Base-by-base conservation (phyloP, 2,888 invertebrate genomes). In the Drosophila anomelani region DNA sequence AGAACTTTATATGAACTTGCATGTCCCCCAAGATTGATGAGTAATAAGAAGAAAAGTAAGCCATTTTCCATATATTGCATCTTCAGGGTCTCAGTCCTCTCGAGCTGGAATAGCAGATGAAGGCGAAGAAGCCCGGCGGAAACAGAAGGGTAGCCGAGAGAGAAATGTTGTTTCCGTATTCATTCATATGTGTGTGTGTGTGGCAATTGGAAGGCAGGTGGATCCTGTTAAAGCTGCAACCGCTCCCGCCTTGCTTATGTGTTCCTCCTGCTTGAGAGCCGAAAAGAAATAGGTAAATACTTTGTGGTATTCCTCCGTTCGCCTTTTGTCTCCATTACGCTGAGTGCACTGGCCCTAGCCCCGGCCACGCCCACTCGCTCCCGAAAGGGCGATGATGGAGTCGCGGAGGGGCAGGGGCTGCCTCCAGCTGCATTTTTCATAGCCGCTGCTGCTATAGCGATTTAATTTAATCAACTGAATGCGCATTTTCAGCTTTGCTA, bases 381-480 rank as follows among this genome's bases (percentile, higher is more conserved):
- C 66, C 47, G 47, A 66, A 67, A 49, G 55, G 67, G 41, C n/a
- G 55, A 23, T 47, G 47, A 34, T 34, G 72, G 44, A 69, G 47
- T n/a, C 20, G 38, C 39, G 46, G 54, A 4, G 15, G 44, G 29
- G 36, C 32, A 20, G 32, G 17, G 12, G 41, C 44, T 53, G 32
- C 39, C 53, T 70, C 20, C 60, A 49, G 55, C 70, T 85, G 81
- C 74, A 79, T 86, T 81, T 84, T 86, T 85, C 86, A 83, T 81
- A 71, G 81, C 71, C 68, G 62, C 54, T 59, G 75, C 74, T 76
- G 83, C 85, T 79, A 85, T 78, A 80, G 85, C 85, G 85, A 87
- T 87, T 85, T 87, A 85, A 85, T 85, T 86, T 88, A 86, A 86
- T 86, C 86, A 86, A 85, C 85, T 81, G 88, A 86, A 85, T 88